Evolutionary conservation across 1,140 invertebrate genomes (phyloP).

Genomic region (Plectrocnemia conspersa): DNA sequence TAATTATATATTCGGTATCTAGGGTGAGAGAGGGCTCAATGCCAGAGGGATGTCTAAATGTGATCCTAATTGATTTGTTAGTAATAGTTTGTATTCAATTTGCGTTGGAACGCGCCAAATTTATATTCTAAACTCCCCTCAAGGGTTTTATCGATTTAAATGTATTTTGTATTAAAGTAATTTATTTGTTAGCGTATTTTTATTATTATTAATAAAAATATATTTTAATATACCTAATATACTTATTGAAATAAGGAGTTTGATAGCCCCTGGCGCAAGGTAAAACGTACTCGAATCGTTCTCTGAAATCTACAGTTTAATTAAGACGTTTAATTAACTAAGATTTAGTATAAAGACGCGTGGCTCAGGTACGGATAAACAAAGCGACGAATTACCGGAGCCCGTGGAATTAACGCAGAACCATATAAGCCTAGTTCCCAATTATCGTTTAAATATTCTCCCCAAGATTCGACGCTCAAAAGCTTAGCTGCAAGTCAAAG

Average conservation of each 20-base stretch:
- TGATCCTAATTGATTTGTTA: too few relatives aligned
- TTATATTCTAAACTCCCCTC: neutral
- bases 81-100: too few relatives aligned
- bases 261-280: neutral
- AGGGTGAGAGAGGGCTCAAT: too few relatives aligned
- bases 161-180: too few relatives aligned
- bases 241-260: too few relatives aligned
- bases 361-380: slow-evolving; percentile 33
- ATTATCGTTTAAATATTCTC: slow-evolving; percentile 35
- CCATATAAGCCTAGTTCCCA: slow-evolving; percentile 23
- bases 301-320: slow-evolving; percentile 32
- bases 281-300: slow-evolving; percentile 30
- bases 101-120: neutral
- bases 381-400: slow-evolving; percentile 31
- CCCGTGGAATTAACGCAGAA: slow-evolving; percentile 21
- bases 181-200: slow-evolving; percentile 18
- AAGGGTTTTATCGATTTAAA: too few relatives aligned
- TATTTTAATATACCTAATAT: too few relatives aligned
- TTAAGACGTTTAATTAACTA: slow-evolving; percentile 36
- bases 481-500: slow-evolving; percentile 31
- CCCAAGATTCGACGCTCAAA: slow-evolving; percentile 16
- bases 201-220: too few relatives aligned
- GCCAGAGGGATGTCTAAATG: too few relatives aligned
- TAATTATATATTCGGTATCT: too few relatives aligned
- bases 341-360: slow-evolving; percentile 33